phyloP scores from a whole-genome alignment of 1,140 invertebrate genomes.

The Macrotrachela quadricornifera region DNA sequence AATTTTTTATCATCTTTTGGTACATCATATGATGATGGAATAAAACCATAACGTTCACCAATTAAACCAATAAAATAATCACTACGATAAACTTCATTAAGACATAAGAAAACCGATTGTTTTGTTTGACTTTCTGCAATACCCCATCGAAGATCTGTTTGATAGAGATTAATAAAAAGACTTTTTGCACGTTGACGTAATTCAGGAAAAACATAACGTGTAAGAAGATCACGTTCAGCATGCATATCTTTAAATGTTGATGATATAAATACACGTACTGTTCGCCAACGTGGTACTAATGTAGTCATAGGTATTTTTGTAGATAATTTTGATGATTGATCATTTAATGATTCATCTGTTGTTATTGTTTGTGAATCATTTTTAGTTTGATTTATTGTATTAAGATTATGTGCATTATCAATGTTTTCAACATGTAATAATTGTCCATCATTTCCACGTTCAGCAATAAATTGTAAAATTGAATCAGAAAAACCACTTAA shows the following conservation, averaged over 20 bases:
- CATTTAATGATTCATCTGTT: not conserved
- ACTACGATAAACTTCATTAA: conserved; percentile 27
- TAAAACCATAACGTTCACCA: conserved; percentile 26
- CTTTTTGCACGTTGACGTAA: conserved; percentile 13
- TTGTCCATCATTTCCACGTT: conserved; percentile 25
- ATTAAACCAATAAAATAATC: conserved; percentile 33
- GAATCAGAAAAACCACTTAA: conserved; percentile 30
- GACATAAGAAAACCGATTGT: conserved; percentile 25
- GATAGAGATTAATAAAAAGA: conserved; percentile 25
- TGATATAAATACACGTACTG: conserved; percentile 32
- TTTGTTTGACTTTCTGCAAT: conserved; percentile 28
- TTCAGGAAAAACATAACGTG: conserved; percentile 32
- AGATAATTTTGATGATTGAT: not conserved
- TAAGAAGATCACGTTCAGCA: conserved; percentile 31
- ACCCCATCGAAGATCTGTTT: conserved; percentile 34
- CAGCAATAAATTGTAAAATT: conserved; percentile 30
- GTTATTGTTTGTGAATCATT: not conserved
- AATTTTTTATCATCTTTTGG: conserved; percentile 18
- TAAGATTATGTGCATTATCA: conserved; percentile 25
- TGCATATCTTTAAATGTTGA: conserved; percentile 36
- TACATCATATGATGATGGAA: conserved; percentile 13
- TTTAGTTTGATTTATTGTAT: too few species aligned
- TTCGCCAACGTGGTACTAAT: conserved; percentile 20
- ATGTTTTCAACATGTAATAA: conserved; percentile 31
- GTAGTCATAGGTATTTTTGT: not conserved